Conservation (phyloP, 2,113 vertebrate genomes). For the Coptodon bakossiorum region DNA sequence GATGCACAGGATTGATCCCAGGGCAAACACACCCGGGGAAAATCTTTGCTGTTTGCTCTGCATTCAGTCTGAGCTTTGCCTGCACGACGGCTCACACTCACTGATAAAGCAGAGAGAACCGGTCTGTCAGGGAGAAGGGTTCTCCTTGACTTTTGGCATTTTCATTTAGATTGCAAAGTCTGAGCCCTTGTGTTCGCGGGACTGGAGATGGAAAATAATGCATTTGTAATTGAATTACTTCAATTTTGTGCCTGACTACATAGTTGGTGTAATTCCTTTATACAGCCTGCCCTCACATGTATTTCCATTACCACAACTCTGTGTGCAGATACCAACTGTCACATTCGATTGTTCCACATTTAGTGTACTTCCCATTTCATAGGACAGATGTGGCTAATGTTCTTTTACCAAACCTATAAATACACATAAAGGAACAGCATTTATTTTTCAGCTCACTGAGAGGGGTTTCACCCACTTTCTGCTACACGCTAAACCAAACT, state of each 20-base stretch:
- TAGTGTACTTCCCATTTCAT: not conserved
- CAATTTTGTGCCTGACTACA: not conserved
- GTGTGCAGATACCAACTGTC: not conserved
- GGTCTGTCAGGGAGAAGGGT: not conserved
- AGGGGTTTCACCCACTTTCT: not conserved
- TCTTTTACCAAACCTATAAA: not conserved
- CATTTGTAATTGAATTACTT: not conserved
- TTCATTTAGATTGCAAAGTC: not conserved
- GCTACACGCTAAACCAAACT: not conserved
- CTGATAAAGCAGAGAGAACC: not conserved
- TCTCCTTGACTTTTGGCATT: not conserved
- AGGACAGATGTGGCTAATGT: not conserved
- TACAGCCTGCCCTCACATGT: not conserved
- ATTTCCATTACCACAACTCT: not conserved
- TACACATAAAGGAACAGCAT: not conserved
- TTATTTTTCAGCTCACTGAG: not conserved
- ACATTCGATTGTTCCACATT: not conserved
- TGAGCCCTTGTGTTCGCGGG: not conserved
- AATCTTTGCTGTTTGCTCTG: not conserved
- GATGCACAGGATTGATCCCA: not conserved
- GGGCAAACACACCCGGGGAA: not conserved
- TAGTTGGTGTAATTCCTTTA: not conserved
- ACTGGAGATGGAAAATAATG: not conserved
- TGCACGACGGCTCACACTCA: not conserved
- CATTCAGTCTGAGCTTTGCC: not conserved